A percentile compares a stretch with the other conserved stretches of the same genome.
phyloP scores from a whole-genome alignment of 2,888 invertebrate species.

The Amphiduros pacificus region DNA sequence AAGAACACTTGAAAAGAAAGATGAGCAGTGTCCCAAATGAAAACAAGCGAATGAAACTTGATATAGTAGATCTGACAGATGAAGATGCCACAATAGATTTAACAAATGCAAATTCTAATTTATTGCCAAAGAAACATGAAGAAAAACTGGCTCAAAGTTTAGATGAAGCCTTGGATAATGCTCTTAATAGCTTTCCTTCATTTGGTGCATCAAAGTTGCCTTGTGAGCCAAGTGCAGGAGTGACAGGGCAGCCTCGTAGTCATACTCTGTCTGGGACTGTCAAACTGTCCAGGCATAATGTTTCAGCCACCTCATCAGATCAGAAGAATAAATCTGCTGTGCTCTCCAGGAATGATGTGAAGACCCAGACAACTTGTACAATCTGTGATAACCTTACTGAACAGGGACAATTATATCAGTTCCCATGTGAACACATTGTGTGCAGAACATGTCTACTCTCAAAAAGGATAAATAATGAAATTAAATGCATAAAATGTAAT shows the following conservation, averaged over 20 bases:
- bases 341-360: no score
- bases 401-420: background rate
- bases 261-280: no score
- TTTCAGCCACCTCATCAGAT: background rate
- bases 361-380: background rate
- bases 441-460: slow-evolving; percentile 13
- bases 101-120: no score
- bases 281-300: no score
- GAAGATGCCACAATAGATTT: no score
- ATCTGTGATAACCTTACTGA: slow-evolving; percentile 1
- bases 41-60: no score
- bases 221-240: no score
- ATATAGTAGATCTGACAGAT: no score
- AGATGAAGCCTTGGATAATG: background rate
- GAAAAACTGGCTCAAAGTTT: background rate
- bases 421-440: slow-evolving; percentile 15
- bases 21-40: no score
- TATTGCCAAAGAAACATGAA: background rate
- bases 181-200: background rate
- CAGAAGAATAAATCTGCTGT: background rate
- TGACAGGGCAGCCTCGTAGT: no score
- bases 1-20: no score
- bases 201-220: background rate
- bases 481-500: background rate
- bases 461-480: background rate